Evolutionary conservation across 2,797 vertebrate genomes (phyloP), one percentile per base, ranked within the genome.

Genomic region (Lemur catta): DNA sequence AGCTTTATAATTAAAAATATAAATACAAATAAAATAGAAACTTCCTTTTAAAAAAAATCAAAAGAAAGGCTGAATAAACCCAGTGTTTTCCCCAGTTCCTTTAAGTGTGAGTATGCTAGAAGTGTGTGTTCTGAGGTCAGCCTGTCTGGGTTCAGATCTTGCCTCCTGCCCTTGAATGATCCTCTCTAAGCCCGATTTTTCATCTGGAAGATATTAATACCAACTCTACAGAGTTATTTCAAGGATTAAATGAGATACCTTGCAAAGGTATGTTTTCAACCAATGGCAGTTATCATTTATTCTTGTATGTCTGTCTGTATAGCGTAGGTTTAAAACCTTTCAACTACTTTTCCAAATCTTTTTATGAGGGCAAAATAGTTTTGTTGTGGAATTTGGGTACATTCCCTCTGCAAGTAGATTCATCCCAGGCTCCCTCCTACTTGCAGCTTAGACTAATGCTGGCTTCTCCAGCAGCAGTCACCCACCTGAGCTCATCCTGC

Each of bases 1-100:
- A 69, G 69, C 87, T 96, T 94, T 46, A 4, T 75, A 96, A 92
- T 96, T 97, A 92, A 84, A 93, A 88, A 80, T 65, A 80, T 75
- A 50, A 65, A 82, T 79, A 89, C 91, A 93, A 95, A 93, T 93
- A 90, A 94, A 85, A 87, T 4, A 79, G 67, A 81, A 91, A 86
- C 41, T 86, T 93, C 46, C 43, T 85, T 89, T 80, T 92, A 55
- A 46, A 96, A 85, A 96, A 79, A 93, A 61, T 55, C 26, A 43
- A 93, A 93, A 85, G 35, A 26, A 80, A 17, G 13, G 7, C 41
- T 80, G 28, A 80, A 24, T 63, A 71, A 89, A 28, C 11, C 89
- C 28, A 41, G 7, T 76, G 43, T 89, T 81, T 50, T 24, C 11
- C n/a, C 65, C 7, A 3, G 15, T 63, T 84, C 48, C 35, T 85